phyloP scores from a whole-genome alignment of 2,113 vertebrate species.

The Colaptes auratus region DNA sequence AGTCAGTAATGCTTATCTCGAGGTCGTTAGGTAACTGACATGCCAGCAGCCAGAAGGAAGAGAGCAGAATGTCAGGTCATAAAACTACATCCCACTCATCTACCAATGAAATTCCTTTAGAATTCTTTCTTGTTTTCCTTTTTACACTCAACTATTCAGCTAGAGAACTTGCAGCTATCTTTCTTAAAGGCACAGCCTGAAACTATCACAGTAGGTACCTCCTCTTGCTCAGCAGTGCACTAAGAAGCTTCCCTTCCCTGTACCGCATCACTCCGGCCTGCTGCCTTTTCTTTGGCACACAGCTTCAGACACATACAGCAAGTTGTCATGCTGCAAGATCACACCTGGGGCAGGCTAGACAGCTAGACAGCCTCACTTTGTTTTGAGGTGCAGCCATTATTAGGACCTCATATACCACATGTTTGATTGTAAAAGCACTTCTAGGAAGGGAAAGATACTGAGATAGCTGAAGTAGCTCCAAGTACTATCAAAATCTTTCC shows the following conservation, averaged over 20 bases:
- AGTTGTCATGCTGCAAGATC: neutral
- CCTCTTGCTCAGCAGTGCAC: neutral
- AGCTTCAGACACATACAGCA: neutral
- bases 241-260: neutral
- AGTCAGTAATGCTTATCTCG: too few species aligned
- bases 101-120: too few species aligned
- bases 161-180: too few species aligned
- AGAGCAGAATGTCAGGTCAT: too few species aligned
- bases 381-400: neutral
- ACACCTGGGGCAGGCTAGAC: neutral
- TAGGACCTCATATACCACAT: accelerated
- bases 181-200: too few species aligned
- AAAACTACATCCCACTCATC: too few species aligned
- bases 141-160: too few species aligned
- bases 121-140: too few species aligned
- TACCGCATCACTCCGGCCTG: neutral
- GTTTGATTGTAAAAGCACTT: neutral
- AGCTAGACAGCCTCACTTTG: neutral
- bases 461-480: neutral
- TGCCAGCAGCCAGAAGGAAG: too few species aligned
- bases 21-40: too few species aligned
- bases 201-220: neutral
- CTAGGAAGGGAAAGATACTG: neutral
- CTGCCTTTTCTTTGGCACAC: neutral
- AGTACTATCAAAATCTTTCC: neutral